Evolutionary conservation across 2,113 vertebrate genomes (phyloP), one percentile per base, ranked within the genome.

Genomic region (Campylomormyrus tamandua): DNA sequence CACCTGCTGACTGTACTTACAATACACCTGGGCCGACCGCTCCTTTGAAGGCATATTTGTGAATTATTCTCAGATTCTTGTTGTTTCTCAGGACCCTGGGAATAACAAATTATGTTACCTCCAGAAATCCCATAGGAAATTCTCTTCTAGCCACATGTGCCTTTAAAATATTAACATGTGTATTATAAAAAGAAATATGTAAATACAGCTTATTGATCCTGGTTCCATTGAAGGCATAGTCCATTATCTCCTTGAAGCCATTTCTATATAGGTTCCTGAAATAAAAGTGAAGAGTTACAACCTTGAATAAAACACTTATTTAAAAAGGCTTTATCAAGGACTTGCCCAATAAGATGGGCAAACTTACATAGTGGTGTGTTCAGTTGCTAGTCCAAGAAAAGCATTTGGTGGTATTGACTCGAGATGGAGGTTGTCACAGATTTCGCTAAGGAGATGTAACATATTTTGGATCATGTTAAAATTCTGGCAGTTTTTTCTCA

Each of bases 171-270:
- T 80, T 42, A 42, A 19, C 74, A 42, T 27, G 31, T 80, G 35
- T 42, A 80, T 80, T 5, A 42, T 42, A 39, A 39, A 77, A 77
- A 80, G 17, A 80, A 80, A 80, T 3, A 80, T 80, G 17, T 42
- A 95, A 95, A 94, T 94, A 98, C 97, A 98, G 84, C 91, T 97
- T 96, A 93, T 96, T 95, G 91, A 98, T 95, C 56, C 96, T 96
- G 31, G 97, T 98, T 89, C 97, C 95, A 0, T 97, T 98, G 94
- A 98, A 97, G 48, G 97, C 97, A 10, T 97, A 93, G 89, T 95
- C 96, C 49, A 97, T 95, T 93, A 98, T 97, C 93, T 97, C 96
- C 95, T 95, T 95, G 94, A 98, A 97, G 93, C 97, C 97, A 42
- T 98, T 98, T 96, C 97, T 97, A 91, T 96, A 97, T 39, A 97